Evolutionary conservation across 2,113 vertebrate genomes (phyloP).

Genomic region (Catagonus wagneri): DNA sequence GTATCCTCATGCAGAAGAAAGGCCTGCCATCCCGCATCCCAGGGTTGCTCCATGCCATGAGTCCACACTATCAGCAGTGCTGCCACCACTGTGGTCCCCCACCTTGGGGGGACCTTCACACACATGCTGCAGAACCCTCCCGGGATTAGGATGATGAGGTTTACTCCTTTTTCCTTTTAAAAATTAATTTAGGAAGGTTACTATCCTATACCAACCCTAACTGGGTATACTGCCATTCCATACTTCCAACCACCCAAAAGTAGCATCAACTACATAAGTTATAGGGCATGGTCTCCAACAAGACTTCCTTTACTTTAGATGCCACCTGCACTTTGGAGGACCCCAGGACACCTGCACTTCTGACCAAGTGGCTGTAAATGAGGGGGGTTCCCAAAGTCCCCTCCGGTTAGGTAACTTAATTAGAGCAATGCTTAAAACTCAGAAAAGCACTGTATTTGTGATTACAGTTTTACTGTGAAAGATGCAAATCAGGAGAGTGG

Average conservation of each 20-base stretch:
- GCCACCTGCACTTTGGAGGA: neutral
- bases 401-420: neutral
- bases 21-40: neutral
- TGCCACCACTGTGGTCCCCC: neutral
- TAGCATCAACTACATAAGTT: neutral
- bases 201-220: neutral
- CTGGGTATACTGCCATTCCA: neutral
- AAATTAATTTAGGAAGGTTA: neutral
- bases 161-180: neutral
- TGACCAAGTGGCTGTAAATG: neutral
- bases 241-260: neutral
- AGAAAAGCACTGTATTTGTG: neutral
- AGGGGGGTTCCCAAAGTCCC: neutral
- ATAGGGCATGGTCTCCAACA: neutral
- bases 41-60: accelerated
- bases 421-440: neutral
- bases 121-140: neutral
- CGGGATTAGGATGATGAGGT: neutral
- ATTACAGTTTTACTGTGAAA: neutral
- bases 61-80: accelerated
- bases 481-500: neutral
- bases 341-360: neutral
- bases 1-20: neutral
- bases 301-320: neutral
- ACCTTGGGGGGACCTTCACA: neutral